Conservation (phyloP, 2,113 vertebrate species). For the Varanus salvator region DNA sequence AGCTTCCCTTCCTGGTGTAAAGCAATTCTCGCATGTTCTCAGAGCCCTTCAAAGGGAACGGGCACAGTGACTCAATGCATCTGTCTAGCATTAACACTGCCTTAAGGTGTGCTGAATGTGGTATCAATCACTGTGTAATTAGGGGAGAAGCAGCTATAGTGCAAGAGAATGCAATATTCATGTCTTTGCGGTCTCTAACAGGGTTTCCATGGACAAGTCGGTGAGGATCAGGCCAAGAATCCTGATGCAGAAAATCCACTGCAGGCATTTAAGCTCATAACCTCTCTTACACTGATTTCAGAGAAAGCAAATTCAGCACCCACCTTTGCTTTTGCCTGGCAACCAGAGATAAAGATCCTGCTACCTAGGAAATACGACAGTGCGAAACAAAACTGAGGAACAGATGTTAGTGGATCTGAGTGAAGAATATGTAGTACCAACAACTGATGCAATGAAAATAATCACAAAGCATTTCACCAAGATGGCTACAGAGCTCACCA, state of each 20-base stretch:
- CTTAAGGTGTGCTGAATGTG: background rate
- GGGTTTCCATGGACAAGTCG: background rate
- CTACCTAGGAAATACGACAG: background rate
- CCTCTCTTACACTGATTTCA: background rate
- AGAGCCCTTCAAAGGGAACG: background rate
- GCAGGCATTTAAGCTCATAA: rapidly evolving
- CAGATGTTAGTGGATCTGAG: constrained; percentile 6
- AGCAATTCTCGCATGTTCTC: constrained; percentile 16
- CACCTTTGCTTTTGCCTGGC: background rate
- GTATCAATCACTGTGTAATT: background rate
- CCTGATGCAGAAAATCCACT: background rate
- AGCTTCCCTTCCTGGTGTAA: constrained; percentile 4
- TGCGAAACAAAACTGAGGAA: background rate
- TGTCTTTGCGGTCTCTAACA: constrained; percentile 10
- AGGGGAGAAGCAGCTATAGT: background rate
- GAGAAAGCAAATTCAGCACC: background rate
- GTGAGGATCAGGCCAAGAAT: background rate
- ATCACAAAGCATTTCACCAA: background rate
- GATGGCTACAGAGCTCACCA: background rate
- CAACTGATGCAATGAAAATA: background rate
- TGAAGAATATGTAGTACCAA: background rate
- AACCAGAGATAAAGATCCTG: background rate
- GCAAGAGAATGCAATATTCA: constrained; percentile 1
- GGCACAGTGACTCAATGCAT: background rate
- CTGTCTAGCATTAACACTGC: constrained; percentile 8